A percentile compares a stretch with the other conserved stretches of the same genome.
Evolutionary conservation across 2,113 vertebrate genomes (phyloP).

Genomic region (Callocephalon fimbriatum): DNA sequence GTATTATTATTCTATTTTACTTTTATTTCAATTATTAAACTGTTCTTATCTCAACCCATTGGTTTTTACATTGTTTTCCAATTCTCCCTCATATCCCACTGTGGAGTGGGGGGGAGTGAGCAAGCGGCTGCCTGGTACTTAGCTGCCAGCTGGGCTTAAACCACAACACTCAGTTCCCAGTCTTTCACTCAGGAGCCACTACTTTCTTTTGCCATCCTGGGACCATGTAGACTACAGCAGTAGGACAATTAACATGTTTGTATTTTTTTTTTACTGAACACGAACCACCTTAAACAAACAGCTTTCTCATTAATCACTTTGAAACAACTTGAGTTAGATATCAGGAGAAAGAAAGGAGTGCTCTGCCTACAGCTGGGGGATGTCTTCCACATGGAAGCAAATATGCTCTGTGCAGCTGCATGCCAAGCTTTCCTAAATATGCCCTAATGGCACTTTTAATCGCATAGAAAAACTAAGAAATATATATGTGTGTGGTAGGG

Average conservation of each 20-base stretch:
- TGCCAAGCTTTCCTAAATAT: background rate
- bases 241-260: background rate
- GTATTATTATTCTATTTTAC: too few species aligned
- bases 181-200: too few species aligned
- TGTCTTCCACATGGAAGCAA: background rate
- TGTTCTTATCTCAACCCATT: too few species aligned
- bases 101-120: too few species aligned
- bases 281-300: background rate
- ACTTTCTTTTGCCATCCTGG: background rate
- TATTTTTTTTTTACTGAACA: background rate
- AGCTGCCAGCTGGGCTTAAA: too few species aligned
- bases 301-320: background rate
- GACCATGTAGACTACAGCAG: background rate
- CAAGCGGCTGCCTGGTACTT: too few species aligned
- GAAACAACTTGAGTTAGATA: background rate
- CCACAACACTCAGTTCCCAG: too few species aligned
- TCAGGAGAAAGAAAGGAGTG: background rate
- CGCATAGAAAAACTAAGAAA: background rate
- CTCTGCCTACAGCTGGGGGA: background rate
- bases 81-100: too few species aligned
- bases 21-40: background rate
- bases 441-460: background rate
- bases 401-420: background rate
- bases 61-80: too few species aligned
- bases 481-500: background rate